These are phyloP conservation scores for Girardinus metallicus DNA, from an alignment of 2,797 vertebrate species.

Conservation along the genomic window DNA sequence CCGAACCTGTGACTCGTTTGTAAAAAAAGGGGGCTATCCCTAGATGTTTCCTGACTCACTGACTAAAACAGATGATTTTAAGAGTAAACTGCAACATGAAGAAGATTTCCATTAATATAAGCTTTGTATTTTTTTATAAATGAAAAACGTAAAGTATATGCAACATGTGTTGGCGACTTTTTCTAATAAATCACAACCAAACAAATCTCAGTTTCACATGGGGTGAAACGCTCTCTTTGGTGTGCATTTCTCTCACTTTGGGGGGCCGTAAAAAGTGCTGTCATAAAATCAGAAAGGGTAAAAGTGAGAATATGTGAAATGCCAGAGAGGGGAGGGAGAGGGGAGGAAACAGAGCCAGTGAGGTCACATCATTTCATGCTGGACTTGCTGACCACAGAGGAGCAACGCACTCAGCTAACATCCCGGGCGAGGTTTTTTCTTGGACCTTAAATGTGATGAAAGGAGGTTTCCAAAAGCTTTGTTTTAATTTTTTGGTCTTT, in stretches of 20 bases:
- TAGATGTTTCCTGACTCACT: not conserved
- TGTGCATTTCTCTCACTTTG: constrained; percentile 22
- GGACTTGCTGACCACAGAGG: constrained; percentile 11
- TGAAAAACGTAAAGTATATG: constrained; percentile 2
- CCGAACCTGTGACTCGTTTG: constrained; percentile 21
- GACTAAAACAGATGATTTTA: not conserved
- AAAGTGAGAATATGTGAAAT: constrained; percentile 27
- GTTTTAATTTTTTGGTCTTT: not conserved
- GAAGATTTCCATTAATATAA: not conserved
- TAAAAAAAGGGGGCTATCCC: constrained; percentile 24
- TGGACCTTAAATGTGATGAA: not conserved
- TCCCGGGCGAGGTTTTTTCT: not conserved
- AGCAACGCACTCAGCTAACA: not conserved
- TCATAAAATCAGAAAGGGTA: constrained; percentile 21
- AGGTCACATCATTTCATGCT: constrained; percentile 20
- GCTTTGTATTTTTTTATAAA: not conserved
- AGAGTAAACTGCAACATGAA: not conserved
- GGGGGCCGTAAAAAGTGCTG: constrained; percentile 28
- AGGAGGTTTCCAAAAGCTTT: not conserved
- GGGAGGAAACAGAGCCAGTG: constrained; percentile 22
- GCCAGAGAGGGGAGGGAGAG: constrained; percentile 34
- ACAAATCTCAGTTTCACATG: not conserved
- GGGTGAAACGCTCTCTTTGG: not conserved
- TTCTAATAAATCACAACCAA: not conserved
- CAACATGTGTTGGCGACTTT: not conserved